These are phyloP conservation scores for Margaritifera margaritifera DNA, from an alignment of 2,888 invertebrate genomes.

Conservation along the genomic window DNA sequence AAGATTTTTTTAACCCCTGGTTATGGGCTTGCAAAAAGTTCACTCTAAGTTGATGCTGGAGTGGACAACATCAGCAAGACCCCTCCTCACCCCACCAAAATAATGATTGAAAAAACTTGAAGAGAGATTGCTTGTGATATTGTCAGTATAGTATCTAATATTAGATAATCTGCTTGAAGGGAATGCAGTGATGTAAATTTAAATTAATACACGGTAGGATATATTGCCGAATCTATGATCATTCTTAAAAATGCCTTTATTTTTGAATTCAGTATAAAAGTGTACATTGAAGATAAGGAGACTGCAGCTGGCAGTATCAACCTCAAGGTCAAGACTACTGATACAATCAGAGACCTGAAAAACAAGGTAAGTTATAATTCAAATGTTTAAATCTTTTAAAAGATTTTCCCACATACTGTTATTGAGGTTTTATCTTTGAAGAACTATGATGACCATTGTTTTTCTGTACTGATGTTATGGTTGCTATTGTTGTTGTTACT, in stretches of 20 bases:
- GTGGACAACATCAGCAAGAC: too few relatives aligned
- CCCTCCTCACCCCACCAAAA: too few relatives aligned
- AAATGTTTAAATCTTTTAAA: background rate
- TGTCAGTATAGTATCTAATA: too few relatives aligned
- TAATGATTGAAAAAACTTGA: too few relatives aligned
- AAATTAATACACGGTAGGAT: background rate
- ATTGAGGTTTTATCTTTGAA: background rate
- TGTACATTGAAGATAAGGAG: constrained; percentile 60
- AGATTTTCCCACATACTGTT: background rate
- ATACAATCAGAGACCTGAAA: constrained; percentile 59
- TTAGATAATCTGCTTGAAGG: too few relatives aligned
- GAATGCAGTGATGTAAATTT: too few relatives aligned
- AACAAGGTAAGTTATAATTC: constrained; percentile 41
- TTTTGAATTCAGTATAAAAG: constrained; percentile 51
- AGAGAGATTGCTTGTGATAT: too few relatives aligned
- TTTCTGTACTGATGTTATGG: too few relatives aligned
- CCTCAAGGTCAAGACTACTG: constrained; percentile 47
- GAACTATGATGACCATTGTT: background rate
- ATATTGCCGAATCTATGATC: background rate
- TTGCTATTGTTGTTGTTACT: too few relatives aligned
- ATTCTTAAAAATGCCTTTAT: background rate
- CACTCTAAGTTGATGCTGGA: too few relatives aligned
- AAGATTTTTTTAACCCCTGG: too few relatives aligned
- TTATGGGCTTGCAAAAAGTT: too few relatives aligned
- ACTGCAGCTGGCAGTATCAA: constrained; percentile 46